phyloP scores from a whole-genome alignment of 2,797 vertebrate genomes.

The Danio jaintianensis region DNA sequence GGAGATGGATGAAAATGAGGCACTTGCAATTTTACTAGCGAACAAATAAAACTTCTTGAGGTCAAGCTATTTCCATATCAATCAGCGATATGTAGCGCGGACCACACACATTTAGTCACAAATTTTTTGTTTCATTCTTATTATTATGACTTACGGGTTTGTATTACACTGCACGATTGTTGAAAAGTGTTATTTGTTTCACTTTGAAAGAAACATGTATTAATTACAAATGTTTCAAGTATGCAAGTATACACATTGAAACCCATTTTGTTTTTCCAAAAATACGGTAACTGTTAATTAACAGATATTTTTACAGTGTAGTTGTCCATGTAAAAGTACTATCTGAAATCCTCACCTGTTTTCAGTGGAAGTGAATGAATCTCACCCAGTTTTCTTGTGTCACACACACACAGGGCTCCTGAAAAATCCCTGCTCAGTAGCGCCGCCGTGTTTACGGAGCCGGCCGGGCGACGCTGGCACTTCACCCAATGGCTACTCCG shows the following conservation, averaged over 20 bases:
- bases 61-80: constrained; percentile 34
- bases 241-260: not conserved
- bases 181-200: not conserved
- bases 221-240: not conserved
- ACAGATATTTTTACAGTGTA: no score
- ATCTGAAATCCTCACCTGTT: constrained; percentile 15
- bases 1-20: constrained; percentile 18
- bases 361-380: constrained; percentile 46
- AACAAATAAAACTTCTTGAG: constrained; percentile 44
- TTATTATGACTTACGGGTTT: not conserved
- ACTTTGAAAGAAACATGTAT: not conserved
- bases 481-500: constrained; percentile 59
- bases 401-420: constrained; percentile 61
- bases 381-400: constrained; percentile 55
- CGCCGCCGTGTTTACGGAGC: constrained; percentile 58
- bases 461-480: constrained; percentile 45
- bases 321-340: no score
- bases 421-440: constrained; percentile 63
- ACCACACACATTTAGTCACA: constrained; percentile 42
- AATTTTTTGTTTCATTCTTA: not conserved
- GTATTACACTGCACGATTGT: not conserved
- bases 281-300: no score
- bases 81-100: constrained; percentile 31
- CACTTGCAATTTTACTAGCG: constrained; percentile 46
- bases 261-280: not conserved